Evolutionary conservation across 2,888 invertebrate genomes (phyloP).

Genomic region (Myopa tessellatipennis): DNA sequence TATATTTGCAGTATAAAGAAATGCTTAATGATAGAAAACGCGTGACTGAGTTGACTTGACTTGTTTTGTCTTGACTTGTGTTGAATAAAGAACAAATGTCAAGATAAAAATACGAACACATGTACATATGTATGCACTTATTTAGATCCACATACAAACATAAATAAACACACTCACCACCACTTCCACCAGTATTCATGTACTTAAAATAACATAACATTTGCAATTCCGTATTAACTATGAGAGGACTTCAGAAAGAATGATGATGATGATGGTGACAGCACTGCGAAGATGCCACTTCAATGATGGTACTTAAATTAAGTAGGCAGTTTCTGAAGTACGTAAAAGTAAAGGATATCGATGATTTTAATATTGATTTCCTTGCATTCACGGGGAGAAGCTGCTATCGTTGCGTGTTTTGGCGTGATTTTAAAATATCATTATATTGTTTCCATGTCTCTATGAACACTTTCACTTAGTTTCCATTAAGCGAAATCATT

Average conservation of each 20-base stretch:
- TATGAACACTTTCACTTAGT: too few species aligned
- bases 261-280: neutral
- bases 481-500: too few species aligned
- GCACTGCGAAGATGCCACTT: neutral
- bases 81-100: slow-evolving; percentile 15
- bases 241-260: neutral
- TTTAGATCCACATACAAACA: neutral
- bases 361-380: too few species aligned
- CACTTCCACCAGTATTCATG: neutral
- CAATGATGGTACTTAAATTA: neutral
- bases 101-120: neutral
- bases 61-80: neutral
- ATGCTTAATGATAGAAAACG: slow-evolving; percentile 10
- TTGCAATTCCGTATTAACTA: neutral
- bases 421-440: too few species aligned
- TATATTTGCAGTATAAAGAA: neutral
- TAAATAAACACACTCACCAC: neutral
- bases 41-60: slow-evolving; percentile 13
- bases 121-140: neutral
- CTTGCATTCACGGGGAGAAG: too few species aligned
- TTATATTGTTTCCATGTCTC: too few species aligned
- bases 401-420: too few species aligned
- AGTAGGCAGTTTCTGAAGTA: too few species aligned
- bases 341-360: too few species aligned
- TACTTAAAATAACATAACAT: neutral